Evolutionary conservation across 2,888 invertebrate genomes (phyloP).

Genomic region (Sturmia bella): DNA sequence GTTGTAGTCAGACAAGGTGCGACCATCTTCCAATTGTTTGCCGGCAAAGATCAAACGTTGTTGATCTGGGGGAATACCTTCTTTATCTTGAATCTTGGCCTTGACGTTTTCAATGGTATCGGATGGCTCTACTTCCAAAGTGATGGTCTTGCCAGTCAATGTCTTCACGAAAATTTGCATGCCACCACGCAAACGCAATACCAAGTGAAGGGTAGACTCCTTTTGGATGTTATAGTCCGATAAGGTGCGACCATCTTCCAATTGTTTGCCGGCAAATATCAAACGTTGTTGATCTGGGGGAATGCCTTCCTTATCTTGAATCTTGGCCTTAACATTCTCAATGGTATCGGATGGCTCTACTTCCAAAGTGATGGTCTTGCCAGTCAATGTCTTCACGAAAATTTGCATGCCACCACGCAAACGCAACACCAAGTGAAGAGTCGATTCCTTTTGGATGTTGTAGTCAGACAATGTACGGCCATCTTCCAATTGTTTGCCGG

Average conservation of each 20-base stretch:
- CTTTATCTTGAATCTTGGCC: constrained; percentile 71
- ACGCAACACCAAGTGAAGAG: constrained; percentile 68
- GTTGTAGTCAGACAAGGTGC: constrained; percentile 71
- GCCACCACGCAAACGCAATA: constrained; percentile 70
- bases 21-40: constrained; percentile 71
- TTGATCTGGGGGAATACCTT: constrained; percentile 72
- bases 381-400: constrained; percentile 66
- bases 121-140: constrained; percentile 70
- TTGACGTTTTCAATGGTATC: constrained; percentile 71
- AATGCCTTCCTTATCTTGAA: too few species aligned
- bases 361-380: background rate
- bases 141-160: constrained; percentile 70
- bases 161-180: constrained; percentile 60
- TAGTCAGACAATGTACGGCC: constrained; percentile 69
- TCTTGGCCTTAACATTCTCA: too few species aligned
- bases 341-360: too few species aligned
- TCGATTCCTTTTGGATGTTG: constrained; percentile 69
- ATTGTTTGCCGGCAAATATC: too few species aligned
- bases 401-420: constrained; percentile 69
- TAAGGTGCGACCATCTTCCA: too few species aligned
- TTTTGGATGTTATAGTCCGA: too few species aligned
- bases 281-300: too few species aligned
- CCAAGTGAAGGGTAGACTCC: constrained; percentile 76
- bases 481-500: constrained; percentile 69
- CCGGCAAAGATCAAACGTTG: constrained; percentile 72